Evolutionary conservation across 1,140 invertebrate genomes (phyloP), one percentile per base, ranked within the genome.

Genomic region (Aplysia californica): DNA sequence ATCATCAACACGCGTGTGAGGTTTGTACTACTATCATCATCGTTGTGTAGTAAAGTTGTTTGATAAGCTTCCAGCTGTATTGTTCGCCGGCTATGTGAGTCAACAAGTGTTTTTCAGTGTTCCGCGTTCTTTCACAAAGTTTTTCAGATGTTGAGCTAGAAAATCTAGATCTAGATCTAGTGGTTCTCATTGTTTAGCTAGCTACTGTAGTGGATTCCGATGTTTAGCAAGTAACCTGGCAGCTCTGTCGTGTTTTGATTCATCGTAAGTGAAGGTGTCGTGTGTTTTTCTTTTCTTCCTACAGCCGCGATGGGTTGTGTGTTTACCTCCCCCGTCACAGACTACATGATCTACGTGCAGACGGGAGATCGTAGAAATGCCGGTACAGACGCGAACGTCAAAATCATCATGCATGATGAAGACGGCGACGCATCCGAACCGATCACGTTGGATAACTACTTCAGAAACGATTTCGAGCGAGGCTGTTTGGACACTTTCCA

Each of bases 371-470:
- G 86, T 6, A 83, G 86, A 55, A 83, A 87, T 5, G 87, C 89
- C 6, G 89, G 89, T 0, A 90, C 90, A 0, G 89, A 91, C 76
- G 89, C 90, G 59, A 90, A 90, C 58, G 84, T 91, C 0, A 33
- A 59, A 67, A 79, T 90, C 1, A 75, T 89, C 2, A 66, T 91
- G 3, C 81, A 89, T 38, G 87, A 89, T 44, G 87, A 86, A n/a
- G 50, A 77, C 1, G 88, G 86, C 0, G 70, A 82, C 23, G 50
- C 67, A n/a, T 83, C 90, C 0, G 69, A 80, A 0, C 75, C 78
- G n/a, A 80, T 88, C 50, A 84, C 82, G n/a, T 80, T 91, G 26
- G 85, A 90, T 69, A 80, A 87, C 64, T 83, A 83, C 23, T 84
- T 90, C 26, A 79, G 84, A 35, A 88, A 90, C 74, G 90, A 91